These are phyloP conservation scores for Tridacna gigas DNA, from an alignment of 2,888 invertebrate genomes.

Conservation along the genomic window DNA sequence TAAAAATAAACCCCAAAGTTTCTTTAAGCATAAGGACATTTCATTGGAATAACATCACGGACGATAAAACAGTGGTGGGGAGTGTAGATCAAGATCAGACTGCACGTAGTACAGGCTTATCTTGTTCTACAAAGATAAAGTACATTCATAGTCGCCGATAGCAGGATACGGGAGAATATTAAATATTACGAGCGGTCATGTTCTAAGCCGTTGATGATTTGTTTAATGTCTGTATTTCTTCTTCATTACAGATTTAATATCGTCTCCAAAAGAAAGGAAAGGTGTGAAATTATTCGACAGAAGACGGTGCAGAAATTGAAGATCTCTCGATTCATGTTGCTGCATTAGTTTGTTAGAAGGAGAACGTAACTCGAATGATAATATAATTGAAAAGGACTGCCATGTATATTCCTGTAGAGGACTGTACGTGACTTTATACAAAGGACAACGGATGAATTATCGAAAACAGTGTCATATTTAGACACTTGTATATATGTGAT, in stretches of 20 bases:
- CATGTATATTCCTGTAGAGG: neutral
- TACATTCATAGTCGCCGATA: too few species aligned
- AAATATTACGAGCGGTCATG: neutral
- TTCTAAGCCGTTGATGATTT: neutral
- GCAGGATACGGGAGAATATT: neutral
- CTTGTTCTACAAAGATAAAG: too few species aligned
- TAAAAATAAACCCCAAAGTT: too few species aligned
- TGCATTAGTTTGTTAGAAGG: neutral
- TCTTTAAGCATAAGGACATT: too few species aligned
- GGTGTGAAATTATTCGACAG: neutral
- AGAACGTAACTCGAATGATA: neutral
- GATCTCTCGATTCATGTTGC: neutral
- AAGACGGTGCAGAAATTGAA: neutral
- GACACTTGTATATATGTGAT: too few species aligned
- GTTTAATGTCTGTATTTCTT: neutral
- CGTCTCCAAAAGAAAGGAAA: neutral
- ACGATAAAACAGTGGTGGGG: too few species aligned
- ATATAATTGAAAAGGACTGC: neutral
- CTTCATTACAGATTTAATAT: neutral
- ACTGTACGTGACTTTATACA: neutral
- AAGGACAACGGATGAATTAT: neutral
- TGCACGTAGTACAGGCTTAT: too few species aligned
- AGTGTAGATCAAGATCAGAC: too few species aligned
- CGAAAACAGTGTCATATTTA: too few species aligned
- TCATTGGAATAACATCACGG: too few species aligned